A percentile compares a stretch with the other conserved stretches of the same genome.
phyloP scores from a whole-genome alignment of 2,888 invertebrate genomes.

The Hemicrepidius hirtus region DNA sequence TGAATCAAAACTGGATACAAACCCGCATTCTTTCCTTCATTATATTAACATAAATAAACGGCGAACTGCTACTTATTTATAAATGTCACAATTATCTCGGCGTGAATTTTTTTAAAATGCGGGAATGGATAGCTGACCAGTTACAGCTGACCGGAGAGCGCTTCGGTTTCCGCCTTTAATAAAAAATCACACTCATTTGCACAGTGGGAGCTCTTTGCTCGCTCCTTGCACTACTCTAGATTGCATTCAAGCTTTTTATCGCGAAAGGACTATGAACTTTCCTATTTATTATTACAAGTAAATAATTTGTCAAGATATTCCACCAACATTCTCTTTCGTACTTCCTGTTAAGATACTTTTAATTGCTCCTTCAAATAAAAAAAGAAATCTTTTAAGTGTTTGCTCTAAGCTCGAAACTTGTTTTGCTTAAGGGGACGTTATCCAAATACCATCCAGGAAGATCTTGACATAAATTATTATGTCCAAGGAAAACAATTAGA shows the following conservation, averaged over 20 bases:
- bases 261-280: slow-evolving; percentile 28
- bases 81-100: slow-evolving; percentile 38
- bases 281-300: slow-evolving; percentile 5
- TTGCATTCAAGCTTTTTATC: slow-evolving; percentile 24
- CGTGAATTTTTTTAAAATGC: slow-evolving; percentile 8
- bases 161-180: slow-evolving; percentile 27
- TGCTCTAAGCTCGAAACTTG: too few species aligned
- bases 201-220: slow-evolving; percentile 25
- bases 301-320: too few species aligned
- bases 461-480: too few species aligned
- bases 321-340: too few species aligned
- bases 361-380: too few species aligned
- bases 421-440: too few species aligned
- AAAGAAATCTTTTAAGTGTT: too few species aligned
- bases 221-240: slow-evolving; percentile 30
- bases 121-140: slow-evolving; percentile 32
- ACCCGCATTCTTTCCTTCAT: slow-evolving; percentile 23
- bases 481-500: too few species aligned
- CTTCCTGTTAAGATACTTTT: too few species aligned
- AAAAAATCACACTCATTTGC: slow-evolving; percentile 36
- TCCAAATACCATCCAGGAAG: too few species aligned
- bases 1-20: slow-evolving; percentile 17
- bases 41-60: slow-evolving; percentile 32
- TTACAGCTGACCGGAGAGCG: slow-evolving; percentile 31
- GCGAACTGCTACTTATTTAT: slow-evolving; percentile 30